Conservation (phyloP, 64 coral and sea anemone species). For the Cladopsammia gracilis region DNA sequence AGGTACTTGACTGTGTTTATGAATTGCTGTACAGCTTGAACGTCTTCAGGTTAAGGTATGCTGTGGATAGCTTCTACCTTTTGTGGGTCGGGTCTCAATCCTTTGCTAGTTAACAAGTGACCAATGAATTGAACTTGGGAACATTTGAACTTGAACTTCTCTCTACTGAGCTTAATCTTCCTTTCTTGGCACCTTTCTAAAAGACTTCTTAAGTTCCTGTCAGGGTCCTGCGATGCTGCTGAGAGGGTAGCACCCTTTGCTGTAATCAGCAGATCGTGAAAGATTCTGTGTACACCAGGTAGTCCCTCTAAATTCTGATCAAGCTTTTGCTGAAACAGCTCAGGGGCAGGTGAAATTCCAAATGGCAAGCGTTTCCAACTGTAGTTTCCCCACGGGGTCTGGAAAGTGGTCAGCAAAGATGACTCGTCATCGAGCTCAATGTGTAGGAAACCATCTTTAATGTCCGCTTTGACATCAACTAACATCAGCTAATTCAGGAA, state of each 20-base stretch:
- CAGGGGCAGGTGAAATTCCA: no score
- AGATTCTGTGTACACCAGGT: constrained; percentile 33
- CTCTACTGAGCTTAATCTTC: constrained; percentile 66
- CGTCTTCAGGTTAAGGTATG: constrained; percentile 61
- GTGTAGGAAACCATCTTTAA: no score
- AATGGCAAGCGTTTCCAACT: no score
- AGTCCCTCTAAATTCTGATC: constrained; percentile 19
- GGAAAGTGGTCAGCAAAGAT: no score
- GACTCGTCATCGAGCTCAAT: no score
- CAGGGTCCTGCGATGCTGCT: constrained; percentile 47
- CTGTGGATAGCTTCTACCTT: constrained; percentile 65
- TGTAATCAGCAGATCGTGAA: constrained; percentile 26
- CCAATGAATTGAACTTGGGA: constrained; percentile 49
- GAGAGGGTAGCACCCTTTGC: constrained; percentile 16
- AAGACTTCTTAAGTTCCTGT: constrained; percentile 46
- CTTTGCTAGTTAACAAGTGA: constrained; percentile 59
- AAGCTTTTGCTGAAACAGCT: no score
- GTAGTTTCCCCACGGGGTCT: no score
- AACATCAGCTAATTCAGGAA: constrained; percentile 37
- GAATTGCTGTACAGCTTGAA: constrained; percentile 32
- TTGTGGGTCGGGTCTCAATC: constrained; percentile 58
- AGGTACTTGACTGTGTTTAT: constrained; percentile 65
- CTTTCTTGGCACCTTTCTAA: constrained; percentile 50
- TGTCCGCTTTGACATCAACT: constrained; percentile 39
- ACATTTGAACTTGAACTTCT: constrained; percentile 62